Base-by-base conservation (phyloP, 1,140 invertebrate genomes). In the Bombus superbus region DNA sequence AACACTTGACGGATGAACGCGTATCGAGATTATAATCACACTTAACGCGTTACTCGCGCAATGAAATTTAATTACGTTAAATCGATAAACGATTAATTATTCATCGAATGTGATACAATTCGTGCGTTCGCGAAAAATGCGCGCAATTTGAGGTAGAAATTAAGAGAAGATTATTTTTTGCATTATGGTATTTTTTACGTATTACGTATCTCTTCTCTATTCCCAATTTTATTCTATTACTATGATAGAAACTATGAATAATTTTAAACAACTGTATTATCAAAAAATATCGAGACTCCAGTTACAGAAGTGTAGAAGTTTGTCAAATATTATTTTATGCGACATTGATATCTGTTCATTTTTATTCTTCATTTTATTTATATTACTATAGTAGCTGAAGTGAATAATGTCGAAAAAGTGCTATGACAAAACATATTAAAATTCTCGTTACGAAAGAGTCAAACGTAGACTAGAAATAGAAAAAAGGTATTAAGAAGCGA, bases 71-170 rank as follows among this genome's bases (percentile, higher is more conserved):
- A 80, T 80, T 38, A 47, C 64, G 35, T 71, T 53, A 71, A 42
- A 73, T 73, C 44, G 38, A 81, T 73, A 11, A 38, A 40, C 28
- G 9, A 35, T 44, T 68, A 68, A 79, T 81, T 72, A 47, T 28
- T 8, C 35, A 38, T 72, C 9, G 15, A 6, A 32, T 0, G 15
- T 22, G 10, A 22, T 13, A 47, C 64, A 13, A 47, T 25, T 35
- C 40, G 28, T 11, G 4, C 18, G 22, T 15, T 66, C n/a, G 32
- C 10, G n/a, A 35, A 64, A 38, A 35, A 40, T 11, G 25, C 13
- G 42, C 13, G 13, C 8, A 47, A 8, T 53, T 22, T 53, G 6
- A 53, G 18, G 18, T 53, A 53, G 8, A 53, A 42, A 28, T 40
- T 38, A 25, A 40, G 35, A 11, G 18, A 40, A 28, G 3, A 40